These are phyloP conservation scores for Hemitrygon akajei DNA, from an alignment of 2,797 vertebrate genomes.

Conservation along the genomic window DNA sequence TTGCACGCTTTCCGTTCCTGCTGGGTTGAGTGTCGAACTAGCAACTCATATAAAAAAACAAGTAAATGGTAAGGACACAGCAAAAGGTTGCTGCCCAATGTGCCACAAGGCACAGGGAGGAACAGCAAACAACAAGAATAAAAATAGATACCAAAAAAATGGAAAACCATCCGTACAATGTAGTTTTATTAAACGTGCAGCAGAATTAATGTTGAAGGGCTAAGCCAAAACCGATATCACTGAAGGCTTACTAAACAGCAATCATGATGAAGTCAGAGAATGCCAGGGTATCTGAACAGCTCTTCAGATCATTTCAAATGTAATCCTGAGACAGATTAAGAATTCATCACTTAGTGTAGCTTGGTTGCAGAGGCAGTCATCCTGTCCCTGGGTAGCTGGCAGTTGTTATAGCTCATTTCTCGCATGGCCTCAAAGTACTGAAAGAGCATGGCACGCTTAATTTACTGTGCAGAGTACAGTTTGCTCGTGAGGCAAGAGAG, in stretches of 20 bases:
- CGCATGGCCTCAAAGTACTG: constrained; percentile 48
- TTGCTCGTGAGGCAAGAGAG: constrained; percentile 9
- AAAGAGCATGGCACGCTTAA: constrained; percentile 51
- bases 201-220: not conserved
- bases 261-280: not conserved
- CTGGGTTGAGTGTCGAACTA: too few species aligned
- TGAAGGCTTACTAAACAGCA: constrained; percentile 7
- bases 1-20: too few species aligned
- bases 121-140: not conserved
- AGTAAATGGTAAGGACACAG: too few species aligned
- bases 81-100: too few species aligned
- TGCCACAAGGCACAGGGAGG: too few species aligned
- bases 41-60: too few species aligned
- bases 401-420: constrained; percentile 54
- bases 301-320: constrained; percentile 29
- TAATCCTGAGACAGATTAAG: constrained; percentile 39
- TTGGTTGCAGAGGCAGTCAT: constrained; percentile 43
- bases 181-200: not conserved
- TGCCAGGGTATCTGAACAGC: constrained; percentile 16
- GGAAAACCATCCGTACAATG: too few species aligned
- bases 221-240: not conserved
- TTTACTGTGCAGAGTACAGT: constrained; percentile 46
- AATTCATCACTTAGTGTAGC: constrained; percentile 42
- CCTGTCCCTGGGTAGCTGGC: constrained; percentile 47
- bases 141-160: not conserved